Base-by-base conservation (phyloP, 2,888 invertebrate genomes). In the Diaperis boleti region DNA sequence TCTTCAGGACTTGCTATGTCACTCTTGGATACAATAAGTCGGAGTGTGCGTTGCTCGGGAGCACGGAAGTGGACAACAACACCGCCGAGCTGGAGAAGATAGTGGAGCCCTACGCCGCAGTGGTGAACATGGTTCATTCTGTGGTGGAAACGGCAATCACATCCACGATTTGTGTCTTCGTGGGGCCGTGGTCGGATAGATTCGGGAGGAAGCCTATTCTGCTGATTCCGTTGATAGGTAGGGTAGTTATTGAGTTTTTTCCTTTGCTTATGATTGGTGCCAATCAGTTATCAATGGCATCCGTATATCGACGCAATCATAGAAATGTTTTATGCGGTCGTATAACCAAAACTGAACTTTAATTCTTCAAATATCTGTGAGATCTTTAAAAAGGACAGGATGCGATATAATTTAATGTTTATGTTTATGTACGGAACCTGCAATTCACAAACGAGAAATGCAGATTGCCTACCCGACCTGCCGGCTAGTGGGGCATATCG, bases 131-230 rank as follows among this genome's bases (percentile, higher is more conserved):
- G 81, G 83, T 85, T 0, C 86, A 84, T 68, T 84, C 86, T 1
- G 77, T 91, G 0, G 78, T 91, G 29, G 89, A 89, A 69, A 86
- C 88, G 31, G 79, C 91, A 39, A 82, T 89, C 49, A 90, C 92
- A 1, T 88, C 91, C 0, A 72, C 90, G 37, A 77, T 89, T 5
- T 88, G 90, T 49, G 82, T 92, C 44, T 91, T 92, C 75, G 78
- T 92, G 66, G 94, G 92, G 5, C 90, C 92, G 0, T 94, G 92
- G 92, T 92, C 92, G 45, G 93, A 94, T 75, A 88, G 85, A 65
- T 86, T 90, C 81, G 93, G 94, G 17, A 84, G 92, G 41, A 89
- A 89, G 74, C 90, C 92, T 4, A 81, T 92, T 54, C 75, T 93
- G 31, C 8, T 26, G 1, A 26, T 26, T n/a, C 26, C 26, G n/a